Base-by-base conservation (phyloP, 2,113 vertebrate species). In the Cynopterus brachyotis region DNA sequence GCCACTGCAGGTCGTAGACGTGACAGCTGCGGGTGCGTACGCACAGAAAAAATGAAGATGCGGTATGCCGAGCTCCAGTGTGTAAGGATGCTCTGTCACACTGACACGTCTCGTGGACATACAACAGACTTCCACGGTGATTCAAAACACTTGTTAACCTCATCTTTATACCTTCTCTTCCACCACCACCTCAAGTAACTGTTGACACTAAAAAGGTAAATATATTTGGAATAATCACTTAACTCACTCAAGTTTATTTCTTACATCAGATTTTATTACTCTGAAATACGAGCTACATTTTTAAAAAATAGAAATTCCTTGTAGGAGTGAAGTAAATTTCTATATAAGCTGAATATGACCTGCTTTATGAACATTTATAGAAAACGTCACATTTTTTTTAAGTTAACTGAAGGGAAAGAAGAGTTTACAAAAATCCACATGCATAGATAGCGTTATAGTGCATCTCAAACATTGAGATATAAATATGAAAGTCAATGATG, bases 211-310 rank as follows among this genome's bases (percentile, higher is more conserved):
- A 75, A 92, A 72, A 87, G 45, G 59, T 17, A 90, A 84, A 92
- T 30, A 72, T 35, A 89, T 82, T 89, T 42, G 47, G 35, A 96
- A 94, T 87, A 96, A 73, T 60, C 40, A 96, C 20, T 76, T 91
- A 95, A 85, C 35, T 45, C 83, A 94, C 57, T 94, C 57, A 87
- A 81, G 67, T 76, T 92, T 76, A 83, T 69, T 95, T 94, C 64
- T 93, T 91, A 91, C 3, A 89, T 64, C 57, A 96, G 53, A 85
- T 85, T 97, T 97, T 96, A 97, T 95, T 96, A 93, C 35, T 80
- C 59, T 70, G n/a, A 94, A 95, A 97, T 57, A 90, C 60, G 95
- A 91, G 78, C 81, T 96, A 89, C 55, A 92, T 88, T 95, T 96
- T 96, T 92, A 93, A 42, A 94, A 95, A 96, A 95, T 55, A 94